A percentile compares a stretch with the other conserved stretches of the same genome.
Conservation (phyloP, 2,797 vertebrate genomes). For the Chaetophractus vellerosus region DNA sequence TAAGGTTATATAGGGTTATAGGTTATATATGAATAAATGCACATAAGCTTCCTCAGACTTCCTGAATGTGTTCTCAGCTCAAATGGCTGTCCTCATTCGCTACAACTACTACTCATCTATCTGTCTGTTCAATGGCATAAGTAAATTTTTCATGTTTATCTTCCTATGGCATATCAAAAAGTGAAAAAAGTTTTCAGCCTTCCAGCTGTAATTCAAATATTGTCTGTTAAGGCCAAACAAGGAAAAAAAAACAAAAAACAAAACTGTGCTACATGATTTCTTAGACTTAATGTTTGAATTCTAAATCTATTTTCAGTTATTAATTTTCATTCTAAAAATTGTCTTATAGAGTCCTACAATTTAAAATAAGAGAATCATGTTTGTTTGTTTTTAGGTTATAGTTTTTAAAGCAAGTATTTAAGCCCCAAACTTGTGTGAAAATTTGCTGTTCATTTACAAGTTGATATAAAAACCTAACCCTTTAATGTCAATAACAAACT, state of each 20-base stretch:
- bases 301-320: slow-evolving; percentile 18
- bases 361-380: background rate
- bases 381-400: background rate
- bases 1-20: background rate
- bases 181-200: background rate
- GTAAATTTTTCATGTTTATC: background rate
- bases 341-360: background rate
- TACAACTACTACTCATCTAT: background rate
- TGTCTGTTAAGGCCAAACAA: background rate
- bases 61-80: background rate
- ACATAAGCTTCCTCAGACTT: background rate
- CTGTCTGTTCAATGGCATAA: slow-evolving; percentile 19
- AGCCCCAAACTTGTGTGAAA: slow-evolving; percentile 60
- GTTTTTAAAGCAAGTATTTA: slow-evolving; percentile 35
- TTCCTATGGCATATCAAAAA: slow-evolving; percentile 53
- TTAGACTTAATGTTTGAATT: slow-evolving; percentile 51
- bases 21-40: background rate
- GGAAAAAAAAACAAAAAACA: background rate
- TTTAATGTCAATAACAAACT: slow-evolving; percentile 61
- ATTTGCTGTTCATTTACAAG: slow-evolving; percentile 50
- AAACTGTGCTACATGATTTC: background rate
- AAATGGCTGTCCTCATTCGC: background rate
- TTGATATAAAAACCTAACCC: slow-evolving; percentile 66
- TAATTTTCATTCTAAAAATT: slow-evolving; percentile 31
- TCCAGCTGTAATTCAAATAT: slow-evolving; percentile 3